Conservation (phyloP, 2,797 vertebrate genomes). For the Lithobates pipiens region DNA sequence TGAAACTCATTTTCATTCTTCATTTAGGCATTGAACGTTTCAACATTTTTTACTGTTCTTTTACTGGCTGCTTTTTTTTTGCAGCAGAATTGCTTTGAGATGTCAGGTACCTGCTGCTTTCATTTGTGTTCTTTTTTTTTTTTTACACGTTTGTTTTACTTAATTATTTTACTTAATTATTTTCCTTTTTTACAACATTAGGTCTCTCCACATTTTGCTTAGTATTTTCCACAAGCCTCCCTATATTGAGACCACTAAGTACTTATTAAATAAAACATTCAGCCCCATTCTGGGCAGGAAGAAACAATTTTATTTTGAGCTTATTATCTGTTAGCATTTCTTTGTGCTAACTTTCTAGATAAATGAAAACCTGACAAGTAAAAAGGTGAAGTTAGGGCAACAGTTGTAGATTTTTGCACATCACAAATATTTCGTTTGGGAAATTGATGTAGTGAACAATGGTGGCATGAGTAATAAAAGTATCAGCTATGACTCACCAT, state of each 20-base stretch:
- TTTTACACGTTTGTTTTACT: background rate
- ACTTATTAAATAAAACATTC: background rate
- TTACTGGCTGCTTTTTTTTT: no score
- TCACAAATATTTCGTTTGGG: constrained; percentile 37
- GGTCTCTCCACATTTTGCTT: background rate
- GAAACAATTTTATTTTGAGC: constrained; percentile 3
- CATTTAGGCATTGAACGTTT: no score
- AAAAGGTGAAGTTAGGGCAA: constrained; percentile 46
- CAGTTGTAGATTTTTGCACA: constrained; percentile 34
- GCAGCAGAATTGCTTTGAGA: no score
- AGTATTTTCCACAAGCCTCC: background rate
- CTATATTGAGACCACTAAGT: background rate
- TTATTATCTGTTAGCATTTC: constrained; percentile 11
- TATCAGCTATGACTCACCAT: constrained; percentile 47
- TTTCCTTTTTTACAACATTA: background rate
- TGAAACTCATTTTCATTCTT: no score
- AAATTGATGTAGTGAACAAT: constrained; percentile 39
- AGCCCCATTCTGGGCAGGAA: background rate
- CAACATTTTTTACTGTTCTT: no score
- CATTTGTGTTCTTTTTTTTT: background rate
- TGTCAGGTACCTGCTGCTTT: no score
- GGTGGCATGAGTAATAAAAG: constrained; percentile 46
- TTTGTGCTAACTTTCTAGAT: constrained; percentile 12
- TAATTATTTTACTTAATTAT: no score
- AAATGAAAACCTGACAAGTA: constrained; percentile 43